phyloP scores from a whole-genome alignment of 2,797 vertebrate species.

The Echiichthys vipera region DNA sequence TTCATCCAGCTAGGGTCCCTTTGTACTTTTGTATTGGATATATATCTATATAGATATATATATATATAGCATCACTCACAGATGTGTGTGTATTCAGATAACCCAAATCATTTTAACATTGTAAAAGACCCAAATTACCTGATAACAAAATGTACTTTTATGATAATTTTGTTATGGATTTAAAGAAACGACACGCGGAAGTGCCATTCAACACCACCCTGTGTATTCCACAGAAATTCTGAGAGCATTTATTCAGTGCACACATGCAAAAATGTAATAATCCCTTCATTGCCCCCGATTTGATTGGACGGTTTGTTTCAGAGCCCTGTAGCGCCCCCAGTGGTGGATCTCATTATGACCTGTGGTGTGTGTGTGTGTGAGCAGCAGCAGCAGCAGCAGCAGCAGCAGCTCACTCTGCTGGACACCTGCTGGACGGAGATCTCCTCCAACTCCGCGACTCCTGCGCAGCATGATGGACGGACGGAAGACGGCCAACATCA shows the following conservation, averaged over 20 bases:
- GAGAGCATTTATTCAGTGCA: background rate
- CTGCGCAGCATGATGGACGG: constrained; percentile 24
- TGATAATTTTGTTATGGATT: background rate
- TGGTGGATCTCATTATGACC: background rate
- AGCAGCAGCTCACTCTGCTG: constrained; percentile 24
- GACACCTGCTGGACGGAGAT: constrained; percentile 41
- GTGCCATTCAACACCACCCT: too few relatives aligned
- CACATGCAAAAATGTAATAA: background rate
- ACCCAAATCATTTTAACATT: background rate
- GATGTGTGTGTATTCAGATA: background rate
- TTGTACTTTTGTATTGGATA: background rate
- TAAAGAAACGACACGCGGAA: background rate
- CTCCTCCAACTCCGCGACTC: constrained; percentile 22
- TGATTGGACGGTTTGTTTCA: constrained; percentile 29
- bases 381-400: constrained; percentile 19
- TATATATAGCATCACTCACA: background rate
- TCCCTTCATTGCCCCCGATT: background rate
- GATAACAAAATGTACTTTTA: background rate
- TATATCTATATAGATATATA: too few relatives aligned
- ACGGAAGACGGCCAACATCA: background rate
- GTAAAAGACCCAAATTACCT: too few relatives aligned
- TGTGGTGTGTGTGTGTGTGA: constrained; percentile 10
- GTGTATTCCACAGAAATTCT: background rate
- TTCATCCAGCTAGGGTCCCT: background rate
- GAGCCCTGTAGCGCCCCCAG: constrained; percentile 35